Percentiles rank a stretch among this genome's conserved stretches.
Conservation (phyloP, 2,888 invertebrate species). For the Acanthosepion pharaonis region DNA sequence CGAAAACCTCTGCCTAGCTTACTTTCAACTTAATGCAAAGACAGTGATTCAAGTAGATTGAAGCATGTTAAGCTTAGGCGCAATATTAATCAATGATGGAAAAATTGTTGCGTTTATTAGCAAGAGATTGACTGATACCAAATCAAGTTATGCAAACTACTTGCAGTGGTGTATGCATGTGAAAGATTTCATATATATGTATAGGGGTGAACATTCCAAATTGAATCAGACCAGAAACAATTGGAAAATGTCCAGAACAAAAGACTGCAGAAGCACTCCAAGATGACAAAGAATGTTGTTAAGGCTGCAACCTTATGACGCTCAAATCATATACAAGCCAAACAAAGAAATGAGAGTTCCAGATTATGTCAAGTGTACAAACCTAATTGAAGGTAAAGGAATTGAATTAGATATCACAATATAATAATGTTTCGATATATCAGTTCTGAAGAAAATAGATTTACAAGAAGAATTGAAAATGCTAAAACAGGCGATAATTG, state of each 20-base stretch:
- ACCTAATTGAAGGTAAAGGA: neutral
- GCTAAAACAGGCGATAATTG: neutral
- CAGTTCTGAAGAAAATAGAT: neutral
- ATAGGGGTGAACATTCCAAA: neutral
- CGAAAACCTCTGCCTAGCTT: neutral
- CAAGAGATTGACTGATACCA: neutral
- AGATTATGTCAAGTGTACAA: neutral
- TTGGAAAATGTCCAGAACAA: neutral
- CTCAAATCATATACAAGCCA: neutral
- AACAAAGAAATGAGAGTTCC: neutral
- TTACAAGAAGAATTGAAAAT: slow-evolving; percentile 39
- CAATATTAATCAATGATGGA: neutral
- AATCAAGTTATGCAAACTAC: neutral
- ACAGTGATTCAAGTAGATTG: neutral
- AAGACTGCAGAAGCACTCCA: neutral
- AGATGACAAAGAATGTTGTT: neutral
- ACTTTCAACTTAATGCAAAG: slow-evolving; percentile 24
- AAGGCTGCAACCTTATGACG: neutral
- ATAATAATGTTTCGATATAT: no score
- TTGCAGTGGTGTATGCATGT: no score
- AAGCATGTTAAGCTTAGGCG: neutral
- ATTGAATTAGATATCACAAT: neutral
- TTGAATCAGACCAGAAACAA: neutral
- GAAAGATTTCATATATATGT: neutral
- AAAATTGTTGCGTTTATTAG: slow-evolving; percentile 8